phyloP scores from a whole-genome alignment of 1,140 invertebrate genomes.

The Oncopeltus fasciatus region DNA sequence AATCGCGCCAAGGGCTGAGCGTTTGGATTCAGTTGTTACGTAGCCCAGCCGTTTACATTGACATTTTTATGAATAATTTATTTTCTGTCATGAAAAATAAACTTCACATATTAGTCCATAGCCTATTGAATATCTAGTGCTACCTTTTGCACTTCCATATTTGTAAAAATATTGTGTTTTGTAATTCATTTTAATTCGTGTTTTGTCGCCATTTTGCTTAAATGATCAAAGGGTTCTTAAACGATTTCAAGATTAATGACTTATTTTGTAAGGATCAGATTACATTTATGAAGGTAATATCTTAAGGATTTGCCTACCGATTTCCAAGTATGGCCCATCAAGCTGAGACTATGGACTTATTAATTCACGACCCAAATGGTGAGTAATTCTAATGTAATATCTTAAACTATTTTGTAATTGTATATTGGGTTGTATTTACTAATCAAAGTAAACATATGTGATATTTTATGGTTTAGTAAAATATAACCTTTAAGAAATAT shows the following conservation, averaged over 20 bases:
- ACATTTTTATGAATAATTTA: not conserved
- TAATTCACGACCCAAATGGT: slow-evolving; percentile 50
- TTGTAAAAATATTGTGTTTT: not conserved
- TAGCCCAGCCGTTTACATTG: not conserved
- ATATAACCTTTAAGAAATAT: too few species aligned
- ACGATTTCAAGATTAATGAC: not conserved
- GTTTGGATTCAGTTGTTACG: slow-evolving; percentile 1
- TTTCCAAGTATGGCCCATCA: slow-evolving; percentile 37
- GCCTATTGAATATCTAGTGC: too few species aligned
- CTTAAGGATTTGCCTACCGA: not conserved
- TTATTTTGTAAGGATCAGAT: not conserved
- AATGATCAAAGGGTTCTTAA: not conserved
- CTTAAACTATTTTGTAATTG: too few species aligned
- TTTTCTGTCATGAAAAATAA: not conserved
- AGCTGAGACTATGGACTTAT: slow-evolving; percentile 44
- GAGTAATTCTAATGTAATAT: too few species aligned
- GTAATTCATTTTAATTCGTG: not conserved
- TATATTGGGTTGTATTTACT: too few species aligned
- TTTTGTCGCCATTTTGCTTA: slow-evolving; percentile 8
- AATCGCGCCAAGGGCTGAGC: slow-evolving; percentile 16
- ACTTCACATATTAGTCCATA: too few species aligned
- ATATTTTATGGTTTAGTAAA: too few species aligned
- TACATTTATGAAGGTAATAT: not conserved
- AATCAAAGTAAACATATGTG: too few species aligned
- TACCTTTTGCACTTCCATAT: not conserved